Percentiles rank a stretch among this genome's conserved stretches.
Conservation (phyloP, 2,113 vertebrate species). For the Dinomys branickii region DNA sequence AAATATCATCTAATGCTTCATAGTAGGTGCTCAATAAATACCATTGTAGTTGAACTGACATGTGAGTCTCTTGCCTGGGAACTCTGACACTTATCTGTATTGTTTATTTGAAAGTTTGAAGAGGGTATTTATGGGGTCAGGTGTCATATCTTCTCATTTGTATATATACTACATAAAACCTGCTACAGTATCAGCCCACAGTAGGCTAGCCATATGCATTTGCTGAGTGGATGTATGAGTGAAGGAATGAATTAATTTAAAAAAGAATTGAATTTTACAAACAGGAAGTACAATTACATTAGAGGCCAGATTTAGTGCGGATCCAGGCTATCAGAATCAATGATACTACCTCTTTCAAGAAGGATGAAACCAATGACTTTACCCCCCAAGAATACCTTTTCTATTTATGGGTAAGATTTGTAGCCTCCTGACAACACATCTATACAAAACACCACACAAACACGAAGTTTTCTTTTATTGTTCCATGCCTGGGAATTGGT, state of each 20-base stretch:
- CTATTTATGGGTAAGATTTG: not conserved
- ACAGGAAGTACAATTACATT: constrained; percentile 27
- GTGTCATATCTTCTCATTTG: constrained; percentile 36
- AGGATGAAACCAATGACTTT: not conserved
- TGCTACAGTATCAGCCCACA: not conserved
- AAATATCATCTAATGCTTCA: constrained; percentile 23
- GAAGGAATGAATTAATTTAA: not conserved
- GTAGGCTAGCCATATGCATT: not conserved
- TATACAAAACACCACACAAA: not conserved
- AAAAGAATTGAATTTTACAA: constrained; percentile 39
- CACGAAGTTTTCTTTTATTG: not conserved
- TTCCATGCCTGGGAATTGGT: not conserved
- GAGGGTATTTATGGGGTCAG: not conserved
- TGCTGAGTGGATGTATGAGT: not conserved
- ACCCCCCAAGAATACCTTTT: not conserved
- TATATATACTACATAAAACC: constrained; percentile 35
- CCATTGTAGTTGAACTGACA: not conserved
- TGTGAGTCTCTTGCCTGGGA: not conserved
- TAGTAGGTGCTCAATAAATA: constrained; percentile 24
- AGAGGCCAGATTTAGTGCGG: not conserved
- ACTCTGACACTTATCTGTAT: not conserved
- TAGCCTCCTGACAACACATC: not conserved
- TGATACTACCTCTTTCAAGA: not conserved
- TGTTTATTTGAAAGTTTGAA: constrained; percentile 9
- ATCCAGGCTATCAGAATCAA: not conserved